Conservation (phyloP, 2,888 invertebrate species). For the Platycheirus rosarum region DNA sequence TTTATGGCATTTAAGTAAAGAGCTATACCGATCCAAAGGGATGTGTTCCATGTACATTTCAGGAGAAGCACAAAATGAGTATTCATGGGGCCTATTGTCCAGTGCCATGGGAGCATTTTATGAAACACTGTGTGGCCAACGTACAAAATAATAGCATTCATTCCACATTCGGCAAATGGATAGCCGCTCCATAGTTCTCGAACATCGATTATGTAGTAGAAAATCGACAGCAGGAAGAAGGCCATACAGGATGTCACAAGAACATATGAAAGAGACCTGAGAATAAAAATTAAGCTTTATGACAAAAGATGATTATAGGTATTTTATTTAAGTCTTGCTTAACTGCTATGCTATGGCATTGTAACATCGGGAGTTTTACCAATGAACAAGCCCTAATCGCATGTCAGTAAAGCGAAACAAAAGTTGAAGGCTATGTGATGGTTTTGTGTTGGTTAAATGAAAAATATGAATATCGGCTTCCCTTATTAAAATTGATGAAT, state of each 20-base stretch:
- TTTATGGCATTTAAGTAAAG: slow-evolving; percentile 89
- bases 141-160: slow-evolving; percentile 95
- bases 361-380: too few species aligned
- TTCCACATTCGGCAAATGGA: slow-evolving; percentile 95
- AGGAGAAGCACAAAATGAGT: slow-evolving; percentile 88
- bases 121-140: slow-evolving; percentile 91
- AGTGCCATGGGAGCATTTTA: slow-evolving; percentile 91
- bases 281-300: slow-evolving; percentile 6
- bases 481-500: too few species aligned
- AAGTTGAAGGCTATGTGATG: too few species aligned
- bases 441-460: too few species aligned
- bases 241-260: slow-evolving; percentile 91
- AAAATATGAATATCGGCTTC: too few species aligned
- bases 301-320: background rate
- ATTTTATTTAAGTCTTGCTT: background rate
- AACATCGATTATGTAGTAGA: slow-evolving; percentile 91
- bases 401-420: too few species aligned
- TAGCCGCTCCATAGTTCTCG: slow-evolving; percentile 90
- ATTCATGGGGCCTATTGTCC: slow-evolving; percentile 87
- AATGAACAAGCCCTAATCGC: too few species aligned
- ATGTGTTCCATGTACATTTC: slow-evolving; percentile 92
- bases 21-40: slow-evolving; percentile 91
- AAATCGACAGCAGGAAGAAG: slow-evolving; percentile 87
- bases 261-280: slow-evolving; percentile 90
- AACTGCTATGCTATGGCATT: too few species aligned